phyloP scores from a whole-genome alignment of 2,113 vertebrate species.

The Hemibagrus wyckioides region DNA sequence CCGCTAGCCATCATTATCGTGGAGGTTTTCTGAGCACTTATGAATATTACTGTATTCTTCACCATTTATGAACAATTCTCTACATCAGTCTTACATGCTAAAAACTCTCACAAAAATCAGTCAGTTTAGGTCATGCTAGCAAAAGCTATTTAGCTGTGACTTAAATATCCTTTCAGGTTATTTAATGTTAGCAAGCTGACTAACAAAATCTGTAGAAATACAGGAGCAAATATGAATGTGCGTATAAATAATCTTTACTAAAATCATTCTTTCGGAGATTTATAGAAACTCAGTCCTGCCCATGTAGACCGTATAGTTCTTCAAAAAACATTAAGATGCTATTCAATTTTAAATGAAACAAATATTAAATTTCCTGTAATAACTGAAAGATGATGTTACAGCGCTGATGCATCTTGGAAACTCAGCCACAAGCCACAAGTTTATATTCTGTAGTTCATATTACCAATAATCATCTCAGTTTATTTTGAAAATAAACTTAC shows the following conservation, averaged over 20 bases:
- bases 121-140: background rate
- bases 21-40: background rate
- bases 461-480: constrained; percentile 1
- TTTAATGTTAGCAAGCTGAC: background rate
- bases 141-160: background rate
- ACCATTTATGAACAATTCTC: background rate
- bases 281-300: background rate
- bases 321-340: background rate
- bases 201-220: background rate
- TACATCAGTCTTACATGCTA: too few relatives aligned
- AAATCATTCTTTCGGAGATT: background rate
- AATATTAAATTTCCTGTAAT: constrained; percentile 18
- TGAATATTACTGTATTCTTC: background rate
- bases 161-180: background rate
- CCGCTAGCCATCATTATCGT: background rate
- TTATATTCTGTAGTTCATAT: background rate
- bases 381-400: constrained; percentile 18
- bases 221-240: background rate
- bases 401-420: constrained; percentile 5
- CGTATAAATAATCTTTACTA: background rate
- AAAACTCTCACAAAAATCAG: background rate
- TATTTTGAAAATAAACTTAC: constrained; percentile 13
- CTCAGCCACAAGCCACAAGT: background rate
- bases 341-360: background rate
- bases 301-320: background rate